phyloP scores from a whole-genome alignment of 2,888 invertebrate genomes.

The Drymonia ruficornis region DNA sequence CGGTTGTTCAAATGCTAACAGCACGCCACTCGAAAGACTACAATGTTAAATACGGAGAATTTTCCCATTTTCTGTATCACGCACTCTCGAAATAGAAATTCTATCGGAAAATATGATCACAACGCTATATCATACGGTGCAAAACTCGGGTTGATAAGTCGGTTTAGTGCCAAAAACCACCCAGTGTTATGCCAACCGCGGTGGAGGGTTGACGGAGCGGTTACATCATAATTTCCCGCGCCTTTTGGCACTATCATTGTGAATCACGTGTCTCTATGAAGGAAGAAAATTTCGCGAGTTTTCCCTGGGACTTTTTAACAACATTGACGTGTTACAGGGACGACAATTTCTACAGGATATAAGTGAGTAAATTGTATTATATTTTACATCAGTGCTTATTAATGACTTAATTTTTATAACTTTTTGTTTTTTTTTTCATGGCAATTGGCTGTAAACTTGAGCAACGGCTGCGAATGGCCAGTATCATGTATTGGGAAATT shows the following conservation, averaged over 20 bases:
- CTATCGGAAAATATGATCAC: slow-evolving; percentile 40
- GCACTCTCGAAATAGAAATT: slow-evolving; percentile 36
- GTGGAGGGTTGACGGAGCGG: slow-evolving; percentile 56
- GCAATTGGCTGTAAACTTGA: too few relatives aligned
- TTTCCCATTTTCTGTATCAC: slow-evolving; percentile 27
- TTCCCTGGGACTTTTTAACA: slow-evolving; percentile 55
- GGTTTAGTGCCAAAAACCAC: slow-evolving; percentile 67
- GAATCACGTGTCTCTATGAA: slow-evolving; percentile 72
- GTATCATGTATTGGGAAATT: too few relatives aligned
- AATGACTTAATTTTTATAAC: too few relatives aligned
- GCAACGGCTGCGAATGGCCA: too few relatives aligned
- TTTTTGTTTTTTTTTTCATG: too few relatives aligned
- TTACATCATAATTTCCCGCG: slow-evolving; percentile 50
- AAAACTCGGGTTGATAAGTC: slow-evolving; percentile 53
- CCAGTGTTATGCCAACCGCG: slow-evolving; percentile 68
- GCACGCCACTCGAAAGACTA: too few relatives aligned
- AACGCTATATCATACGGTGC: slow-evolving; percentile 39
- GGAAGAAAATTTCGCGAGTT: slow-evolving; percentile 60
- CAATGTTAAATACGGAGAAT: too few relatives aligned
- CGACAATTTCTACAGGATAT: slow-evolving; percentile 76
- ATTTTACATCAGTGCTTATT: neutral
- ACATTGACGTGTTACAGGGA: slow-evolving; percentile 63
- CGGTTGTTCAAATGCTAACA: slow-evolving; percentile 13
- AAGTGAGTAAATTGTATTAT: slow-evolving; percentile 47
- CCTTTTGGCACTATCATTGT: slow-evolving; percentile 44